These are phyloP conservation scores for Alligator mississippiensis DNA, from an alignment of 2,113 vertebrate genomes.

Conservation along the genomic window DNA sequence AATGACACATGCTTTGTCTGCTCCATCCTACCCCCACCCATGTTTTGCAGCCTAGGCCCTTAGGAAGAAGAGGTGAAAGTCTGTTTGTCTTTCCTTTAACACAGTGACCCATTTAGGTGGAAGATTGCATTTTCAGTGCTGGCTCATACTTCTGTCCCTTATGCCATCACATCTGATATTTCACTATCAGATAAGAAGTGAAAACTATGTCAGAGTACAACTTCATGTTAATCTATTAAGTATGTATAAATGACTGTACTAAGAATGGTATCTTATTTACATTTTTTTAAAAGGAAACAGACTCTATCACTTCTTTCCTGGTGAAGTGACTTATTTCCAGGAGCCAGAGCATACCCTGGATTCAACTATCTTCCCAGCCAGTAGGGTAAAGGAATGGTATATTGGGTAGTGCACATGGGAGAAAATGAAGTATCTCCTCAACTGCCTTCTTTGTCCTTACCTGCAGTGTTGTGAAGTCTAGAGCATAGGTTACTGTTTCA, in stretches of 20 bases:
- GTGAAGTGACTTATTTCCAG: background rate
- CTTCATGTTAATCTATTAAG: background rate
- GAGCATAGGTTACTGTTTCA: background rate
- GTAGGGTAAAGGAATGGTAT: background rate
- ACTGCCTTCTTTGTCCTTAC: background rate
- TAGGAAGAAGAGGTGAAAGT: background rate
- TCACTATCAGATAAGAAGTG: background rate
- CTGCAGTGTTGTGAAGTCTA: background rate
- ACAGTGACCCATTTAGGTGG: background rate
- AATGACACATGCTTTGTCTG: background rate
- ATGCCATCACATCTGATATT: background rate
- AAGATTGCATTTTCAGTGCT: background rate
- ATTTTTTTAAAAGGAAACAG: background rate
- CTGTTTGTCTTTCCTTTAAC: background rate
- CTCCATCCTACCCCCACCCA: background rate
- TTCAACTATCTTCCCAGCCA: background rate
- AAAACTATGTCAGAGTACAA: background rate
- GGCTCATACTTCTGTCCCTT: background rate
- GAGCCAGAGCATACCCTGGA: background rate
- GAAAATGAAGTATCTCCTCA: background rate
- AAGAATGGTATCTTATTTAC: background rate
- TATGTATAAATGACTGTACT: background rate
- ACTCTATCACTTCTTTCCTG: background rate
- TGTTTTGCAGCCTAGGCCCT: background rate
- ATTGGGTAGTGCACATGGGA: background rate